phyloP scores from a whole-genome alignment of 2,888 invertebrate genomes.

The Aquatica leii region DNA sequence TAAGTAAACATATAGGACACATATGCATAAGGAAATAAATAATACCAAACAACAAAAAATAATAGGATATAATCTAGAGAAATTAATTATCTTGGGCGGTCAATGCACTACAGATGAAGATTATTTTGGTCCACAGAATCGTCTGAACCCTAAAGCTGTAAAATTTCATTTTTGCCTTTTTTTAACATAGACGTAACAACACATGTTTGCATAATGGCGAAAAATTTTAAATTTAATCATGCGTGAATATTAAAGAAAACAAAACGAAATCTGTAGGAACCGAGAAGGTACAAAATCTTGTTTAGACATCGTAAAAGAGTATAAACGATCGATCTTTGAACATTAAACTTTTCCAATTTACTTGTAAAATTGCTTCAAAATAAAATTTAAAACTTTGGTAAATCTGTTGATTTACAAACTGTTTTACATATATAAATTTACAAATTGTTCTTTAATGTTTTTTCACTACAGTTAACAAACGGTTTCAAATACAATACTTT shows the following conservation, averaged over 20 bases:
- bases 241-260: constrained; percentile 2
- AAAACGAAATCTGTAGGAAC: background rate
- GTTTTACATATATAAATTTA: constrained; percentile 10
- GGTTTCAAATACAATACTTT: too few species aligned
- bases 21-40: too few species aligned
- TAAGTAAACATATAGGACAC: too few species aligned
- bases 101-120: too few species aligned
- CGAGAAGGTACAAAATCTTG: background rate
- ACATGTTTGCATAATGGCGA: constrained; percentile 1
- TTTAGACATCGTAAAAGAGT: background rate
- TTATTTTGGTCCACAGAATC: too few species aligned
- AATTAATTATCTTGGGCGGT: too few species aligned
- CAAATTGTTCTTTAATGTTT: constrained; percentile 11
- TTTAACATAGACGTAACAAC: background rate
- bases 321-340: constrained; percentile 6
- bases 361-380: constrained; percentile 11
- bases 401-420: constrained; percentile 14
- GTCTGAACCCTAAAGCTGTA: background rate
- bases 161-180: background rate
- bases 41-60: too few species aligned
- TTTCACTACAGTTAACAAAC: too few species aligned
- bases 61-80: too few species aligned
- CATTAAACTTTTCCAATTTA: constrained; percentile 14
- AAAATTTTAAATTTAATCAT: background rate
- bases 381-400: constrained; percentile 7